phyloP scores from a whole-genome alignment of 2,797 vertebrate genomes.

The Loriculus beryllinus region DNA sequence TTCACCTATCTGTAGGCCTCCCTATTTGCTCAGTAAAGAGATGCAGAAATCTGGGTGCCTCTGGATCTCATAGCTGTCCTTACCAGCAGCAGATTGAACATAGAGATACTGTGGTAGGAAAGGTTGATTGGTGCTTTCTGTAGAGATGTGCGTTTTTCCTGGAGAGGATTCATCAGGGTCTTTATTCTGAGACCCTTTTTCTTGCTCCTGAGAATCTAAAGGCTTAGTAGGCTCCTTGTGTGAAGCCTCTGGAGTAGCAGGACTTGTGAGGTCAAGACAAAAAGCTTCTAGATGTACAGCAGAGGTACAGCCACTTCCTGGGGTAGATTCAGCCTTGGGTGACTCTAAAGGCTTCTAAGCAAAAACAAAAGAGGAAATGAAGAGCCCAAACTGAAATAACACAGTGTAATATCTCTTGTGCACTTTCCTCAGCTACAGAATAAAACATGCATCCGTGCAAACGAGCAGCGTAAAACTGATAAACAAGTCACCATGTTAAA shows the following conservation, averaged over 20 bases:
- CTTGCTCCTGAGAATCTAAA: constrained; percentile 34
- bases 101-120: constrained; percentile 83
- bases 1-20: neutral
- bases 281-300: neutral
- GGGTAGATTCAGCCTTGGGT: neutral
- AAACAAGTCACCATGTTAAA: neutral
- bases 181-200: constrained; percentile 10
- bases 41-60: neutral
- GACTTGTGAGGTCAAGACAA: neutral
- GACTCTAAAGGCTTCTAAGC: constrained; percentile 55
- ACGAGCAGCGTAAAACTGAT: neutral
- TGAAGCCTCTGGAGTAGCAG: neutral
- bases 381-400: neutral
- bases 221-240: neutral
- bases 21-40: neutral
- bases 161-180: constrained; percentile 28
- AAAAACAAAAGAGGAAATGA: constrained; percentile 33
- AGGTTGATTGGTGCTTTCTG: constrained; percentile 49
- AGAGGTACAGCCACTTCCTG: neutral
- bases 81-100: constrained; percentile 85
- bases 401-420: neutral
- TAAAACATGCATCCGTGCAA: neutral
- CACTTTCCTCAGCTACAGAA: neutral
- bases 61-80: neutral
- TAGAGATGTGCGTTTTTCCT: constrained; percentile 38